Evolutionary conservation across 2,113 vertebrate genomes (phyloP), one percentile per base, ranked within the genome.

Genomic region (Carlito syrichta): DNA sequence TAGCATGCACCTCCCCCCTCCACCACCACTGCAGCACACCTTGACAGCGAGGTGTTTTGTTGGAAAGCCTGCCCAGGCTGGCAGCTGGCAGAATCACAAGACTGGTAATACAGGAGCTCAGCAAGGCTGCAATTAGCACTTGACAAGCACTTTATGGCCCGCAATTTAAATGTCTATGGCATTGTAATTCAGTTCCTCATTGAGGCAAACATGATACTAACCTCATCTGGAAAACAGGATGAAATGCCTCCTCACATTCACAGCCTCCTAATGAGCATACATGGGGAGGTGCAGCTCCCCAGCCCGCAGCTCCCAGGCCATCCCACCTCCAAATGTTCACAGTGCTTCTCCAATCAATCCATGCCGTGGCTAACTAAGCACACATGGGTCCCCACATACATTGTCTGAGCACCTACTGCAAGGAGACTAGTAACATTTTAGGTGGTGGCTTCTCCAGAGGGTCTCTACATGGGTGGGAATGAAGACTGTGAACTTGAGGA

Each of bases 41-140:
- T 95, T 95, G 94, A 4, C 22, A 52, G 10, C 14, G n/a, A 95
- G 71, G 89, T 89, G 54, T 79, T 90, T 84, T 0, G 96, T 76
- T 88, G 58, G 97, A 79, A 82, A 74, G 74, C 87, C 56, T n/a
- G 74, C 84, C 98, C 95, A 96, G 38, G 87, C 78, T 78, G 25
- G 97, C 73, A 83, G 91, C 96, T 96, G 92, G 98, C 91, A 27
- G 96, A 97, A 98, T 98, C 98, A 95, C 48, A 97, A 96, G 86
- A 92, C 74, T 86, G 98, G 93, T 97, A 94, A 98, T 96, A 96
- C 1, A 10, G 68, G 82, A 96, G 94, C 96, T 97, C 73, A 32
- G 58, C 94, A 98, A 98, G 96, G 78, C 62, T 97, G 97, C 98
- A 98, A 98, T 99, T 98, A 98, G 89, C 73, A 83, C 96, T 95